These are phyloP conservation scores for Pluvianellus socialis DNA, from an alignment of 2,113 vertebrate species.

Conservation along the genomic window DNA sequence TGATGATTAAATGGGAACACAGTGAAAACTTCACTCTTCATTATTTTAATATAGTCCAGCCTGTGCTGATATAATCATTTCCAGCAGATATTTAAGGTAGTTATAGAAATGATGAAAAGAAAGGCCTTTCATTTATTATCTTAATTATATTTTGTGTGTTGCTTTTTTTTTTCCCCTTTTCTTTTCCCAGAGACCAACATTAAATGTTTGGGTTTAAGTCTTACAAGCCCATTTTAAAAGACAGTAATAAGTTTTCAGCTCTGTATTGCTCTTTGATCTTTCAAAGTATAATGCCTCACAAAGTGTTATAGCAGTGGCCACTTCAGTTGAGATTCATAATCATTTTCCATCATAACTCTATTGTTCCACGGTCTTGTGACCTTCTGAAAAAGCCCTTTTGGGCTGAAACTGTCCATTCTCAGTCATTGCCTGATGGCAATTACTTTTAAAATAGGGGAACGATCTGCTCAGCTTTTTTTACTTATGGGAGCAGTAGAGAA, in stretches of 20 bases:
- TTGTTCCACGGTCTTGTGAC: neutral
- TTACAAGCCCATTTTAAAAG: conserved; percentile 33
- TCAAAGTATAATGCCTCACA: neutral
- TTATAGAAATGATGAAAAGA: conserved; percentile 62
- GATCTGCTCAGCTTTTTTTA: neutral
- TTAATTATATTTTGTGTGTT: conserved; percentile 48
- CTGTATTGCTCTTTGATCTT: conserved; percentile 49
- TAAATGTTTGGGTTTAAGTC: conserved; percentile 3
- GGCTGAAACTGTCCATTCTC: neutral
- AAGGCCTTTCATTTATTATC: conserved; percentile 62
- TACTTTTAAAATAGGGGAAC: neutral
- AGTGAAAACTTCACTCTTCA: conserved; percentile 67
- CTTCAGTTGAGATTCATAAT: conserved; percentile 18
- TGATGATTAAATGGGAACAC: conserved; percentile 63
- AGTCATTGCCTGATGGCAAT: neutral
- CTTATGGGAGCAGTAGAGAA: neutral
- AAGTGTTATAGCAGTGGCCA: neutral
- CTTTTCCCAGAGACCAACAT: neutral
- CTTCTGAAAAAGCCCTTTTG: neutral
- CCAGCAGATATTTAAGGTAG: conserved; percentile 56
- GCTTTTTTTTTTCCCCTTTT: neutral
- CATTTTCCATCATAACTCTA: neutral
- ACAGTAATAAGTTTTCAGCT: conserved; percentile 8
- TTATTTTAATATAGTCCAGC: conserved; percentile 57
- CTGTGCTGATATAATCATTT: conserved; percentile 45